phyloP scores from a whole-genome alignment of 2,797 vertebrate species.

The Enteromius thamalakanensis region DNA sequence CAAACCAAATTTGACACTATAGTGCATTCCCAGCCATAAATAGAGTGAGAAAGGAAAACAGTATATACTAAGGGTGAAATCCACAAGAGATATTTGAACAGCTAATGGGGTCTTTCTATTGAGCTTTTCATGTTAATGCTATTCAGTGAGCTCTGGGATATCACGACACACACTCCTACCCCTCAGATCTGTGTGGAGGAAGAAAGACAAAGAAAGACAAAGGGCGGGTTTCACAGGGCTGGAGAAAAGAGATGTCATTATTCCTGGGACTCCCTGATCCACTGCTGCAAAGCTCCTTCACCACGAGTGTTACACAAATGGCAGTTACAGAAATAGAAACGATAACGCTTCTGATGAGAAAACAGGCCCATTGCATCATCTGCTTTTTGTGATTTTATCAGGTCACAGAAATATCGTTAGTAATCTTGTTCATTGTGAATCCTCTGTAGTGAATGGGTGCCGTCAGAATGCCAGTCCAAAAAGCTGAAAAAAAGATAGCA shows the following conservation, averaged over 20 bases:
- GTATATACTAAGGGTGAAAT: slow-evolving; percentile 4
- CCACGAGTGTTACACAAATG: not conserved
- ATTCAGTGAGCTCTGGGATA: slow-evolving; percentile 22
- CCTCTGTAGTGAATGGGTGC: not conserved
- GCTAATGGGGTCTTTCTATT: slow-evolving; percentile 34
- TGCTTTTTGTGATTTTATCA: slow-evolving; percentile 12
- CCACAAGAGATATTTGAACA: slow-evolving; percentile 25
- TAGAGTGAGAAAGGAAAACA: not conserved
- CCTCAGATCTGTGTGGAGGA: slow-evolving; percentile 12
- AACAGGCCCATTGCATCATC: slow-evolving; percentile 3
- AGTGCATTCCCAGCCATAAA: not conserved
- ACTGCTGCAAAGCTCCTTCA: slow-evolving; percentile 18
- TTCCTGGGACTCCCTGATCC: slow-evolving; percentile 35
- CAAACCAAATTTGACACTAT: not conserved
- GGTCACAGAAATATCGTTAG: slow-evolving; percentile 16
- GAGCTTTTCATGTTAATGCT: slow-evolving; percentile 14
- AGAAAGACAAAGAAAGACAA: slow-evolving; percentile 27
- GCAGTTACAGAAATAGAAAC: slow-evolving; percentile 34
- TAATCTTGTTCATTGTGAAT: not conserved
- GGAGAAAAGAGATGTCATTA: slow-evolving; percentile 33
- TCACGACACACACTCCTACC: slow-evolving; percentile 21
- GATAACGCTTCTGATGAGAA: slow-evolving; percentile 24
- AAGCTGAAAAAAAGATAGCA: not conserved
- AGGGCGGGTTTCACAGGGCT: slow-evolving; percentile 1
- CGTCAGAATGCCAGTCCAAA: not conserved